A percentile compares a stretch with the other conserved stretches of the same genome.
phyloP scores from a whole-genome alignment of 1,140 invertebrate genomes.

The Drosophila tropicalis region DNA sequence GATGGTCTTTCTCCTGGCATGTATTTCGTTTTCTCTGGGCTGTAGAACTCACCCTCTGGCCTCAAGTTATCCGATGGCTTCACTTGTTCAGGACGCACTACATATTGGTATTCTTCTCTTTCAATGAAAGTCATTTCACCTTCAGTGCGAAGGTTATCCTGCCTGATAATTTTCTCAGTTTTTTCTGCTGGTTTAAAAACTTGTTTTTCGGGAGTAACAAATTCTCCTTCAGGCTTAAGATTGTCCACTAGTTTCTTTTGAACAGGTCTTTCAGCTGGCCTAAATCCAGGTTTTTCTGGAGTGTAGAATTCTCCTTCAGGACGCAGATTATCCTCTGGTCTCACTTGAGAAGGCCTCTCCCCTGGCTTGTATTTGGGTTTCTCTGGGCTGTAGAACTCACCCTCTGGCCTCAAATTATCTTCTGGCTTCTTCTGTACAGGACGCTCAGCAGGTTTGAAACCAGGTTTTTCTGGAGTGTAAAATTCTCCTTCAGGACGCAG shows the following conservation, averaged over 20 bases:
- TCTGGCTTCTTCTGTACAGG: slow-evolving; percentile 82
- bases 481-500: slow-evolving; percentile 65
- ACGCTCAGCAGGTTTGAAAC: slow-evolving; percentile 67
- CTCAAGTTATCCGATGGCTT: slow-evolving; percentile 87
- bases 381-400: slow-evolving; percentile 5
- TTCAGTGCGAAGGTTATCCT: slow-evolving; percentile 84
- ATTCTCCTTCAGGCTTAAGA: slow-evolving; percentile 84
- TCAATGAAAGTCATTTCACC: slow-evolving; percentile 85
- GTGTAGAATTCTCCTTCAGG: slow-evolving; percentile 5
- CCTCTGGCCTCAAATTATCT: slow-evolving; percentile 84
- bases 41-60: slow-evolving; percentile 85
- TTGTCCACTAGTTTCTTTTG: slow-evolving; percentile 87
- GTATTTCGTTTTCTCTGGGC: slow-evolving; percentile 83
- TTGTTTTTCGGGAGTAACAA: background rate
- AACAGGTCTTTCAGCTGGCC: slow-evolving; percentile 75
- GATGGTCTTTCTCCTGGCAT: slow-evolving; percentile 84
- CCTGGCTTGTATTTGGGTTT: background rate
- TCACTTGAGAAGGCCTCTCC: background rate
- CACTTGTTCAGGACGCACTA: slow-evolving; percentile 84
- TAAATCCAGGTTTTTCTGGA: background rate
- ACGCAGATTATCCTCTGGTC: background rate
- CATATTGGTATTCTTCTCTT: slow-evolving; percentile 83
- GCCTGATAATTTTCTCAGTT: slow-evolving; percentile 76
- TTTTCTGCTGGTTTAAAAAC: slow-evolving; percentile 59
- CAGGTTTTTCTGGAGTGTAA: slow-evolving; percentile 58